phyloP scores from a whole-genome alignment of 2,797 vertebrate genomes.

The Rhinatrema bivittatum region DNA sequence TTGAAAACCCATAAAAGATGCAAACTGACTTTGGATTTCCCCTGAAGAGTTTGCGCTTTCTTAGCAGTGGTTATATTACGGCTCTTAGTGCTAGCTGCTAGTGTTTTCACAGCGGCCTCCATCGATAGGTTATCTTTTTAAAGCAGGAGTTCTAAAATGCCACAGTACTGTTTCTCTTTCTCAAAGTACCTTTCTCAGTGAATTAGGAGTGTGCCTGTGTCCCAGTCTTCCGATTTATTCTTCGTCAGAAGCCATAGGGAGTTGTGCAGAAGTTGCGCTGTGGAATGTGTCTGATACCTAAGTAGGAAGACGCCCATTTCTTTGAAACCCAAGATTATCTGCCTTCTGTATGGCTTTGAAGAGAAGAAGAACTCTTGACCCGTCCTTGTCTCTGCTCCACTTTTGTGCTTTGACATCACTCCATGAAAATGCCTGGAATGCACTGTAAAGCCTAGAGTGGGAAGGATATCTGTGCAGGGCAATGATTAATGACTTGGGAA shows the following conservation, averaged over 20 bases:
- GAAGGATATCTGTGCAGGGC: slow-evolving; percentile 27
- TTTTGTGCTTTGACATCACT: slow-evolving; percentile 10
- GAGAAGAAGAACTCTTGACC: slow-evolving; percentile 13
- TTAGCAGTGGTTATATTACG: no score
- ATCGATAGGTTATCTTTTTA: no score
- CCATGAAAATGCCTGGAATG: slow-evolving; percentile 21
- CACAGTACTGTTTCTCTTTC: background rate
- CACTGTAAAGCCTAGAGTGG: slow-evolving; percentile 36
- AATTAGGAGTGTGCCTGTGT: background rate
- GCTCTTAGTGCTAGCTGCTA: no score
- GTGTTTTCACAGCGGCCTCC: no score
- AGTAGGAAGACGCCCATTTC: background rate
- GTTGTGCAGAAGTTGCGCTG: slow-evolving; percentile 11
- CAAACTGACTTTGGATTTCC: no score
- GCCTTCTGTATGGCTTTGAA: slow-evolving; percentile 5
- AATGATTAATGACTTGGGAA: slow-evolving; percentile 39
- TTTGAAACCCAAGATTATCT: background rate
- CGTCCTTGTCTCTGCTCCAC: slow-evolving; percentile 24
- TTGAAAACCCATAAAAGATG: no score
- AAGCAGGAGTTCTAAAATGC: no score
- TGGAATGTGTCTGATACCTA: slow-evolving; percentile 9
- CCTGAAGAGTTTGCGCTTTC: no score
- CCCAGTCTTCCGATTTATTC: background rate
- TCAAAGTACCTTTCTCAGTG: no score
- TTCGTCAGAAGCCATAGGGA: background rate